These are phyloP conservation scores for Microctenopoma steveboyesi DNA, from an alignment of 2,797 vertebrate species.

Conservation along the genomic window DNA sequence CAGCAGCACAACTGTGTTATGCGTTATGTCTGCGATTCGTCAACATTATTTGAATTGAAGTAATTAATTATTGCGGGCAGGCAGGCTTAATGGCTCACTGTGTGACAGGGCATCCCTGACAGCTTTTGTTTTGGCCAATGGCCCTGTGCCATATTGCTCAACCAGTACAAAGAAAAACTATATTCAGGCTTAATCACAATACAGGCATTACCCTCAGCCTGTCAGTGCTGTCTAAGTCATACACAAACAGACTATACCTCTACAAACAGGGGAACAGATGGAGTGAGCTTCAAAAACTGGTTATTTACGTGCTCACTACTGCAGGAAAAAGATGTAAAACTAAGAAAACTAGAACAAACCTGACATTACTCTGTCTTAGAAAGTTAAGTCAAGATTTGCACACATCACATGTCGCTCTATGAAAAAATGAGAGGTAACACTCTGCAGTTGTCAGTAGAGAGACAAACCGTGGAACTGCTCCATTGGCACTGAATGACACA, in stretches of 20 bases:
- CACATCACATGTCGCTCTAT: conserved; percentile 47
- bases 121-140: conserved; percentile 71
- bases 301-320: conserved; percentile 10
- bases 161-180: conserved; percentile 36
- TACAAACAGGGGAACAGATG: conserved; percentile 49
- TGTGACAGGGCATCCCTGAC: conserved; percentile 60
- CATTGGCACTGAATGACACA: conserved; percentile 68
- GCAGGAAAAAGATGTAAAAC: conserved; percentile 6
- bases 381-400: conserved; percentile 42
- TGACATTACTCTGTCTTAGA: conserved; percentile 28
- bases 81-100: conserved; percentile 42
- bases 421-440: conserved; percentile 53
- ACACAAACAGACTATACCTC: conserved; percentile 58
- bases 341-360: conserved; percentile 40
- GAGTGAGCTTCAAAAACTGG: conserved; percentile 23
- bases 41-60: conserved; percentile 69
- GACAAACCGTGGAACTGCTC: conserved; percentile 59
- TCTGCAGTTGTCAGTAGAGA: conserved; percentile 46
- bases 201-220: conserved; percentile 22
- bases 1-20: conserved; percentile 67
- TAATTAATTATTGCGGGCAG: conserved; percentile 67
- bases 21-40: conserved; percentile 71
- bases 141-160: conserved; percentile 54
- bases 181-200: conserved; percentile 48
- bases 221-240: conserved; percentile 43